Evolutionary conservation across 2,888 invertebrate genomes (phyloP).

Genomic region (Mythimna albipuncta): DNA sequence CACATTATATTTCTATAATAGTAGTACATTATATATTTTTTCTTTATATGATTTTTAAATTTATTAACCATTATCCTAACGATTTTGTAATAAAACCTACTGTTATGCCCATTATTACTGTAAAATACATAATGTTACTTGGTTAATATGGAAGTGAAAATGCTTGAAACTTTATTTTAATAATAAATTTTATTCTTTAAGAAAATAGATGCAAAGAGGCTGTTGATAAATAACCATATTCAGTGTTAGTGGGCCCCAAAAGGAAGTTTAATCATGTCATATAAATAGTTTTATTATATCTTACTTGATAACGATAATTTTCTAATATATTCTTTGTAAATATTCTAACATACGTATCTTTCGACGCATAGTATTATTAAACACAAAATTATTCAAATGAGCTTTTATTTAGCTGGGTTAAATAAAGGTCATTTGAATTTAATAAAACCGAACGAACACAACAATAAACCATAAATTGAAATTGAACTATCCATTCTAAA

Average conservation of each 20-base stretch:
- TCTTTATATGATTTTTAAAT: slow-evolving; percentile 82
- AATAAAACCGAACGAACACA: slow-evolving; percentile 54
- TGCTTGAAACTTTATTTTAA: slow-evolving; percentile 74
- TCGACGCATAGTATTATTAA: slow-evolving; percentile 62
- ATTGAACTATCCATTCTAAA: slow-evolving; percentile 21
- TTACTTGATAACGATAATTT: slow-evolving; percentile 78
- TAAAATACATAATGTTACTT: slow-evolving; percentile 64
- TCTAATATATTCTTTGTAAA: slow-evolving; percentile 79
- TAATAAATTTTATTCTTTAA: slow-evolving; percentile 77
- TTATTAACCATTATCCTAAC: slow-evolving; percentile 79
- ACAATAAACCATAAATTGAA: slow-evolving; percentile 18
- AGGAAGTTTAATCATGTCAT: slow-evolving; percentile 74
- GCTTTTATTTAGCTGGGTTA: slow-evolving; percentile 86
- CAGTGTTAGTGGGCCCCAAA: slow-evolving; percentile 80
- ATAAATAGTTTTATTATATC: slow-evolving; percentile 76
- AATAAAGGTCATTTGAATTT: slow-evolving; percentile 82
- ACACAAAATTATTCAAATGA: slow-evolving; percentile 76
- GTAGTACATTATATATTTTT: slow-evolving; percentile 85
- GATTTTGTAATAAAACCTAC: slow-evolving; percentile 75
- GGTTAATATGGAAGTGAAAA: slow-evolving; percentile 78
- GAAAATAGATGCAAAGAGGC: slow-evolving; percentile 82
- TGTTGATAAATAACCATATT: slow-evolving; percentile 70
- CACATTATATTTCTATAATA: slow-evolving; percentile 91
- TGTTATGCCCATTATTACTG: slow-evolving; percentile 61
- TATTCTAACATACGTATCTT: slow-evolving; percentile 71